Percentiles rank a stretch among this genome's conserved stretches.
phyloP scores from a whole-genome alignment of 2,888 invertebrate genomes.

The Oeneis ivallda region DNA sequence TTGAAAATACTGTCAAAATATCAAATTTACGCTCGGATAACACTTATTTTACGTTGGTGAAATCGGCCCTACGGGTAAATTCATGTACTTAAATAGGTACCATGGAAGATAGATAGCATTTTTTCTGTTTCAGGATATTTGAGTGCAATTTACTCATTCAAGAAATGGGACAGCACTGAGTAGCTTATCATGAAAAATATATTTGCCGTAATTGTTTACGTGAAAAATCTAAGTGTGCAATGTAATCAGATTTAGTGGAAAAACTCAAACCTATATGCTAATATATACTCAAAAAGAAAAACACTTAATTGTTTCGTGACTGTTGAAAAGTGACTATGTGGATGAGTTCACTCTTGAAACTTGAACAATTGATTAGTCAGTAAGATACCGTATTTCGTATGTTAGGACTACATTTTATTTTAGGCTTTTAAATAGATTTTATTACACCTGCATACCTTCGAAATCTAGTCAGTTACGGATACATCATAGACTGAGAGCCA shows the following conservation, averaged over 20 bases:
- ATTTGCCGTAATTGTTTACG: neutral
- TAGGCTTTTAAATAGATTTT: neutral
- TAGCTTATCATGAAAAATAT: neutral
- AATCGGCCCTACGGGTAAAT: neutral
- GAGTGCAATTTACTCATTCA: slow-evolving; percentile 25
- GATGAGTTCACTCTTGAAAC: slow-evolving; percentile 1
- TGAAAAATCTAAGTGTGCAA: slow-evolving; percentile 12
- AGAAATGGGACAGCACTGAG: slow-evolving; percentile 7
- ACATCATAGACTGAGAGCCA: neutral
- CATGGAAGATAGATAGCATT: neutral
- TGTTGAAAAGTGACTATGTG: slow-evolving; percentile 7
- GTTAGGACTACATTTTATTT: neutral
- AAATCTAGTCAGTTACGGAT: slow-evolving; percentile 6
- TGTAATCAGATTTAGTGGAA: neutral
- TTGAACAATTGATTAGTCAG: neutral
- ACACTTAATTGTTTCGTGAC: slow-evolving; percentile 1
- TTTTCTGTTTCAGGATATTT: slow-evolving; percentile 28
- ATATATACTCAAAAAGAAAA: neutral
- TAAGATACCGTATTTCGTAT: neutral
- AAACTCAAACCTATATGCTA: neutral
- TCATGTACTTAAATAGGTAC: neutral
- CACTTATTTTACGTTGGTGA: too few relatives aligned
- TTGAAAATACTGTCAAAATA: too few relatives aligned
- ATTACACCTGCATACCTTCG: neutral
- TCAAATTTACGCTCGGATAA: too few relatives aligned